Conservation (phyloP, 1,140 invertebrate genomes). For the Drosophila nebulosa region DNA sequence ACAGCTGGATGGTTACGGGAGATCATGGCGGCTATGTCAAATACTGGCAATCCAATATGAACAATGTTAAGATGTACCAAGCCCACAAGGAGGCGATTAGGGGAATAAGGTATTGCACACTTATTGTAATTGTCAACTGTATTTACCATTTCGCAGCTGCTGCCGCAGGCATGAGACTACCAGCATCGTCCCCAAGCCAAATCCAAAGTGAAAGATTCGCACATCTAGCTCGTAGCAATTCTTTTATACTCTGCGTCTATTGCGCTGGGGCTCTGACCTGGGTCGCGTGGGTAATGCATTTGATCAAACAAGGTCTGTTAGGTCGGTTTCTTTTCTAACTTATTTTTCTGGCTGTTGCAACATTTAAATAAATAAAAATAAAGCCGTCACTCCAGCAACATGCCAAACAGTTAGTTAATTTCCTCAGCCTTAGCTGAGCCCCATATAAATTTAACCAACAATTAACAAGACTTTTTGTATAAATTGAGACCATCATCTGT, state of each 20-base stretch:
- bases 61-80: conserved; percentile 99
- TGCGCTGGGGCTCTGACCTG: conserved; percentile 1
- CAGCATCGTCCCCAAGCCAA: conserved; percentile 14
- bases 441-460: neutral
- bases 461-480: conserved; percentile 29
- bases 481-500: conserved; percentile 7
- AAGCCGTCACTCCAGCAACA: conserved; percentile 59
- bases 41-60: conserved; percentile 99
- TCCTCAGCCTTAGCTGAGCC: neutral
- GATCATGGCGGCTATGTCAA: conserved; percentile 99
- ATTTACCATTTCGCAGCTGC: conserved; percentile 61
- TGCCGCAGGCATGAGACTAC: conserved; percentile 31
- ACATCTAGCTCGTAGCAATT: conserved; percentile 18
- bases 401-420: conserved; percentile 16
- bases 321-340: conserved; percentile 7
- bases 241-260: neutral
- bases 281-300: conserved; percentile 8
- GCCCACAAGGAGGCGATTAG: conserved; percentile 99
- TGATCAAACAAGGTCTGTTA: neutral
- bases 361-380: conserved; percentile 40
- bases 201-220: conserved; percentile 15
- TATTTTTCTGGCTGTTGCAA: conserved; percentile 47
- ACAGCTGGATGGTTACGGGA: conserved; percentile 99
- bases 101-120: conserved; percentile 93
- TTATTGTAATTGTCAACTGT: conserved; percentile 62